Conservation (phyloP, 2,888 invertebrate genomes). For the Pardosa pseudoannulata region DNA sequence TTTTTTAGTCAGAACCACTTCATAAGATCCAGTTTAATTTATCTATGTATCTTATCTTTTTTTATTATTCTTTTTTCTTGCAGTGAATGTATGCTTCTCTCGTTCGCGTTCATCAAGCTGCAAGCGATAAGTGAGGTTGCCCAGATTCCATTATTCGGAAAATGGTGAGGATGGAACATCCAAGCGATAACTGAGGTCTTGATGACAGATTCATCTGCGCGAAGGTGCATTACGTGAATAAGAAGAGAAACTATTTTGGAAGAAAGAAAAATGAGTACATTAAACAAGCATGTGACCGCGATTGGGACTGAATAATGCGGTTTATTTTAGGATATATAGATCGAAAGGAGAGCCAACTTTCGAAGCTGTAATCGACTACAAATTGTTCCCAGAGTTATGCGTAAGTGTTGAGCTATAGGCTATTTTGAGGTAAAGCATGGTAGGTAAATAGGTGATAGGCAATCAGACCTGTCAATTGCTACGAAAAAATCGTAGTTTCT, state of each 20-base stretch:
- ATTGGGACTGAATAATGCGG: neutral
- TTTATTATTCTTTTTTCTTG: constrained; percentile 12
- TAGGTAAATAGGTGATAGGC: too few species aligned
- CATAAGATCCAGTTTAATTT: too few species aligned
- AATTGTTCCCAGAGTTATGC: too few species aligned
- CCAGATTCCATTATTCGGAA: constrained; percentile 32
- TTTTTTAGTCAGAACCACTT: too few species aligned
- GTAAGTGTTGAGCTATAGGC: too few species aligned
- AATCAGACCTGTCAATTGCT: too few species aligned
- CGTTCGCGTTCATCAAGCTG: constrained; percentile 13
- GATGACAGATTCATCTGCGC: constrained; percentile 22
- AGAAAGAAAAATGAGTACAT: neutral
- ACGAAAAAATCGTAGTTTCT: too few species aligned
- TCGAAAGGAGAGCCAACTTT: neutral
- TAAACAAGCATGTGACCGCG: neutral
- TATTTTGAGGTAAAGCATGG: too few species aligned
- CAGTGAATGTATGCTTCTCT: neutral
- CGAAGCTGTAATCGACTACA: too few species aligned
- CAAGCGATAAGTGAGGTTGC: constrained; percentile 31
- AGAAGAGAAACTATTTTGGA: neutral
- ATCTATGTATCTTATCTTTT: too few species aligned
- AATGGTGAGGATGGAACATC: neutral
- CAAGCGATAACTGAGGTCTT: constrained; percentile 2
- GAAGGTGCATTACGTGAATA: constrained; percentile 17
- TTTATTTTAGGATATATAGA: neutral